Base-by-base conservation (phyloP, 2,113 vertebrate species). In the Nansenia antarctica region DNA sequence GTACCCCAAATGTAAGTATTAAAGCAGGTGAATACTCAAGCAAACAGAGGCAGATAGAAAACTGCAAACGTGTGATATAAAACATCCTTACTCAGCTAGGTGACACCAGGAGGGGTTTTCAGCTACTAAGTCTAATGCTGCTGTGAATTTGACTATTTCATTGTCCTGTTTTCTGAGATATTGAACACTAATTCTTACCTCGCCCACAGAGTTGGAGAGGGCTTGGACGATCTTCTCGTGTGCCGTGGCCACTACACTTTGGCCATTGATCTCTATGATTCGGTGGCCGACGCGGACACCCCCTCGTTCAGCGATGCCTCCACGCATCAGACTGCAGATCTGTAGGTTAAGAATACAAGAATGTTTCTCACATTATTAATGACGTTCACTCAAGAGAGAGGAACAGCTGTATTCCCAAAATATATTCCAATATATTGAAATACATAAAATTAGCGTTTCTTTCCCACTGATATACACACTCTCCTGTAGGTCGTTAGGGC, bases 181-280 rank as follows among this genome's bases (percentile, higher is more conserved):
- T n/a, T 42, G n/a, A 49, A n/a, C 1, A 55, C 3, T 14, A 2
- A 49, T 14, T 15, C 7, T 93, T 72, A 99, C 98, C 96, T 99
- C 98, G 72, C 98, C 97, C 15, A 99, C 96, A 0, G 98, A 99
- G 83, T 98, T 99, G 0, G 98, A 99, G 82, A 99, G 68, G 3
- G 98, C 98, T 72, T 99, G 98, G 32, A 99, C 98, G 4, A 99
- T 99, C 93, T 99, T 99, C 91, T 99, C 98, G 0, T 99, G 98
- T 30, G 98, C 97, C 0, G 97, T 99, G 34, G 98, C 98, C 82
- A 99, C 98, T 3, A 99, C 97, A 0, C 98, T 99, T 89, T 99
- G 98, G 37, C 96, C 94, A 0, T 98, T 99, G 92, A 99, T 98
- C 91, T 99, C 98, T 4, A 99, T 99, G 68, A 99, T 99, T 11